These are phyloP conservation scores for Tetragonula carbonaria DNA, from an alignment of 2,888 invertebrate species.

Conservation along the genomic window DNA sequence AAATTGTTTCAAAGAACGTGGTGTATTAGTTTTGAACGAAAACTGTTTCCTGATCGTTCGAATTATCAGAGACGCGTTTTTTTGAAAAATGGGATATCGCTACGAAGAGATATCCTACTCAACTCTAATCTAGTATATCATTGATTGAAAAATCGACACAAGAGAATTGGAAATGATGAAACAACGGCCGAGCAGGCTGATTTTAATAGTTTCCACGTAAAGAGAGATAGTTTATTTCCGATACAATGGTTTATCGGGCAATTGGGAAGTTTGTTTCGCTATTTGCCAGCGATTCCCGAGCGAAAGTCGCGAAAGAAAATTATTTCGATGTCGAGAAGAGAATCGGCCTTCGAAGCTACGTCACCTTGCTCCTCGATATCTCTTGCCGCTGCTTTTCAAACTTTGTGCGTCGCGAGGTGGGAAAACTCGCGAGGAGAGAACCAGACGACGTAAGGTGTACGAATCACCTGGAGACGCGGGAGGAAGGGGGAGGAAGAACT, in stretches of 20 bases:
- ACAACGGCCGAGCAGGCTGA: conserved; percentile 32
- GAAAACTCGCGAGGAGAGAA: background rate
- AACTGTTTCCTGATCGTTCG: no score
- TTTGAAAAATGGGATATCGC: no score
- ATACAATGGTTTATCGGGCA: conserved; percentile 60
- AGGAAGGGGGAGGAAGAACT: background rate
- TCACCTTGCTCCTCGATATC: background rate
- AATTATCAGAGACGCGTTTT: no score
- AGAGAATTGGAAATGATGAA: no score
- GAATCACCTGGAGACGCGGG: no score
- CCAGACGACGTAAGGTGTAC: no score
- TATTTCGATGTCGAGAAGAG: conserved; percentile 67
- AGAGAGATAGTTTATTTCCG: conserved; percentile 58
- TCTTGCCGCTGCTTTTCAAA: background rate
- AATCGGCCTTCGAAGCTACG: conserved; percentile 43
- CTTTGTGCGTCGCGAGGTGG: conserved; percentile 29
- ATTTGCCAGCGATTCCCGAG: conserved; percentile 64
- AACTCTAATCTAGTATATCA: no score
- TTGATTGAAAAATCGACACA: no score
- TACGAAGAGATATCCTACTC: no score
- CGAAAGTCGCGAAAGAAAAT: conserved; percentile 64
- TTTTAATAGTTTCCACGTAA: conserved; percentile 47
- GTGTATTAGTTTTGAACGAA: no score
- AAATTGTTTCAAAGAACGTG: no score
- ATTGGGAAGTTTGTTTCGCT: conserved; percentile 72